Base-by-base conservation (phyloP, 2,888 invertebrate species). In the Coronaproctus castanopsis region DNA sequence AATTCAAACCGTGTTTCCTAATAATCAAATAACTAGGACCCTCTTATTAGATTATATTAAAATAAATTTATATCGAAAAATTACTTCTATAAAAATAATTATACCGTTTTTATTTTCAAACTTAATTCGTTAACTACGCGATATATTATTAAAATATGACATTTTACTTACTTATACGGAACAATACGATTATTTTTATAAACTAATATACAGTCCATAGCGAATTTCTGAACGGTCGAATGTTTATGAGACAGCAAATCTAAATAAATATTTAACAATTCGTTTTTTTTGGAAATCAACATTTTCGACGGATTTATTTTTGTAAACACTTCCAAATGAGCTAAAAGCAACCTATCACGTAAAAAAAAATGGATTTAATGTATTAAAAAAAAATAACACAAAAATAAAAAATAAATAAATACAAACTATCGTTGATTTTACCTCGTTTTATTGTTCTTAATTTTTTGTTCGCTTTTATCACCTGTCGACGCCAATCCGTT, bases 161-260 rank as follows among this genome's bases (percentile, higher is more conserved):
- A n/a, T n/a, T n/a, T n/a, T 36, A 63, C 69, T 67, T 65, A 76
- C 74, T 68, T 86, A 69, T 96, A 93, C 0, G 86, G 83, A 0
- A 75, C 70, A 5, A 95, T 69, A 67, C 80, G 82, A 68, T 86
- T 86, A 64, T 82, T 79, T 70, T 87, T 89, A 71, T 93, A 96
- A 1, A 86, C 81, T 66, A 89, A 74, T 1, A 97, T 72, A 70
- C 93, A 96, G 68, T 87, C 85, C 51, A 97, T 72, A 0, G 93
- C 87, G 57, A 80, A 78, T 70, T 84, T 88, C 71, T 96, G 96
- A 3, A 96, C 75, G 0, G 80, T 80, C 0, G 81, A 72, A 71
- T 87, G 85, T 67, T 61, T 60, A 62, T 88, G 83, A 54, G 82
- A 80, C 8, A 97, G 70, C 57, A 96, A 78, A 69, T 92, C 84